Evolutionary conservation across 2,797 vertebrate species (phyloP).

Genomic region (Dallia pectoralis): DNA sequence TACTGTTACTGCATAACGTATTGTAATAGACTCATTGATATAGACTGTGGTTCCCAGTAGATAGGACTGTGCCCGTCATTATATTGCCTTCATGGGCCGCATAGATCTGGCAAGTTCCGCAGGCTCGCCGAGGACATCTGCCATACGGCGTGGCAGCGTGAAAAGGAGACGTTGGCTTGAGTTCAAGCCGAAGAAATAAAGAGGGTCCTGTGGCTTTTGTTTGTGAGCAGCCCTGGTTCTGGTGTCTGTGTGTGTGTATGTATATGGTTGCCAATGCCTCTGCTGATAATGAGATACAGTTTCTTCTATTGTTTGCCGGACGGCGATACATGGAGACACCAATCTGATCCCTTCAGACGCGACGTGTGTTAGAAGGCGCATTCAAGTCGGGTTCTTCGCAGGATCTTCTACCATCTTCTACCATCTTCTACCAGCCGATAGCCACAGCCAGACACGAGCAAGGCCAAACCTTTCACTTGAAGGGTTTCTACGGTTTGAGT

Average conservation of each 20-base stretch:
- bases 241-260: slow-evolving; percentile 33
- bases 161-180: slow-evolving; percentile 65
- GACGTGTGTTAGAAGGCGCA: slow-evolving; percentile 33
- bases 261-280: slow-evolving; percentile 55
- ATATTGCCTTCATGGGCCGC: slow-evolving; percentile 36
- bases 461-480: background rate
- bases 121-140: slow-evolving; percentile 67
- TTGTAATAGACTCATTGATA: slow-evolving; percentile 31
- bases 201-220: slow-evolving; percentile 56
- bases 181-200: slow-evolving; percentile 62
- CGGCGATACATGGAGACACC: slow-evolving; percentile 53
- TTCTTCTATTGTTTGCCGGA: slow-evolving; percentile 68
- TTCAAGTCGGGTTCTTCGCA: background rate
- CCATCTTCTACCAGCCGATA: background rate
- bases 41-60: slow-evolving; percentile 32
- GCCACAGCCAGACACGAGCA: background rate
- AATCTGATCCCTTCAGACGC: slow-evolving; percentile 48
- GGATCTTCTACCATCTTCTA: no score
- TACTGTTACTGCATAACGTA: background rate
- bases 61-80: slow-evolving; percentile 21
- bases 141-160: slow-evolving; percentile 56
- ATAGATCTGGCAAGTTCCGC: slow-evolving; percentile 56
- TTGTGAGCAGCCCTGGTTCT: slow-evolving; percentile 53
- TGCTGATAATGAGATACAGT: slow-evolving; percentile 71
- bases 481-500: background rate